Base-by-base conservation (phyloP, 2,113 vertebrate genomes). In the Ochotona curzoniae region DNA sequence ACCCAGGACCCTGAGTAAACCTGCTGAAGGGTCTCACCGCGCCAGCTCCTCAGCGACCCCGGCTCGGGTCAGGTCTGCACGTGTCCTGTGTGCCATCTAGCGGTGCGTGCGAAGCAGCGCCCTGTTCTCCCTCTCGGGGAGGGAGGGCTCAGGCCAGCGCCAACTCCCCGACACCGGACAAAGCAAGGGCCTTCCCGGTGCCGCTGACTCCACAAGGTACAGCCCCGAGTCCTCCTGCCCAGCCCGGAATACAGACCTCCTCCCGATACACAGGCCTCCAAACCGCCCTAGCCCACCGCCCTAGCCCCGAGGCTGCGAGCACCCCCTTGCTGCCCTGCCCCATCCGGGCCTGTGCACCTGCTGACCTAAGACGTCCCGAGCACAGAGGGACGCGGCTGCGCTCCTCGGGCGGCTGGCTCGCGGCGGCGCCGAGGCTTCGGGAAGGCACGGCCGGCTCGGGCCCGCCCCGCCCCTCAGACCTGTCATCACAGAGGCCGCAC, bases 401-500 rank as follows among this genome's bases (percentile, higher is more conserved):
- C 38, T 93, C 13, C 8, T 1, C 74, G 44, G 30, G 83, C 47
- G 49, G 64, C 44, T 92, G 60, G 54, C 32, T 51, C 20, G 38
- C 38, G 38, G 38, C 54, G 5, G 21, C 12, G 25, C 71, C 18
- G 54, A 78, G 80, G 32, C 49, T 15, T 67, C 28, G 4, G 51
- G 38, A 73, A 75, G 12, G 6, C 8, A 66, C 54, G 8, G 75
- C 74, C 71, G 1, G 70, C n/a, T 88, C 4, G 8, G 83, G 92
- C 51, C 60, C 30, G 92, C 96, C 95, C 96, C 96, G 76, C 97
- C 96, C 83, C 92, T 66, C 63, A 79, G 92, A 96, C 93, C 96
- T 97, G 97, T 96, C 97, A 97, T 97, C 96, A 97, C 91, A 97
- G 97, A 95, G 96, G 96, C 96, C 91, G 96, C 97, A 97, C 95